These are phyloP conservation scores for Anthophora plumipes DNA, from an alignment of 2,888 invertebrate genomes.

Conservation along the genomic window DNA sequence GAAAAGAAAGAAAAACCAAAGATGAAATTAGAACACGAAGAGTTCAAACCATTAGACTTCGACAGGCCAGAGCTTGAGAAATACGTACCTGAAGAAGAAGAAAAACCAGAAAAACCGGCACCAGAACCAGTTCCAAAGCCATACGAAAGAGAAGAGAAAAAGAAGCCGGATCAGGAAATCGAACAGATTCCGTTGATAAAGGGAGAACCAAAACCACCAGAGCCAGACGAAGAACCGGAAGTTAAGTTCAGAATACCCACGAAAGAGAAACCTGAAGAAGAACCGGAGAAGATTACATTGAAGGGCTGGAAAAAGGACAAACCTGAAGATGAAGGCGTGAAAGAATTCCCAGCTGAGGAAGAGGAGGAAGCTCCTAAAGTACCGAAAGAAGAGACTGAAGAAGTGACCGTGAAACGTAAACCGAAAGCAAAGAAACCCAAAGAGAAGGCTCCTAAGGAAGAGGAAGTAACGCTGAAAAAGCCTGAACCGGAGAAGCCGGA, in stretches of 20 bases:
- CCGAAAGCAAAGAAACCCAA: constrained; percentile 65
- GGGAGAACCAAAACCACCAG: constrained; percentile 83
- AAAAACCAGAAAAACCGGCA: constrained; percentile 80
- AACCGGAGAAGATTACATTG: constrained; percentile 80
- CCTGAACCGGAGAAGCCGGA: constrained; percentile 72
- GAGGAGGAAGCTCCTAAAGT: constrained; percentile 60
- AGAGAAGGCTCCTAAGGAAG: constrained; percentile 74
- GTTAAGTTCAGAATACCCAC: constrained; percentile 83
- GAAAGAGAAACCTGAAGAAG: constrained; percentile 79
- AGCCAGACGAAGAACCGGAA: constrained; percentile 84
- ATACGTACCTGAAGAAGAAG: constrained; percentile 76
- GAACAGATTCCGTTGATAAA: constrained; percentile 81
- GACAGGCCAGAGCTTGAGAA: constrained; percentile 82
- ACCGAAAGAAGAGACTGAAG: constrained; percentile 71
- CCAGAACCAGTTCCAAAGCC: constrained; percentile 77
- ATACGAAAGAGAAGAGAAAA: constrained; percentile 75
- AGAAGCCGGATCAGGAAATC: constrained; percentile 79
- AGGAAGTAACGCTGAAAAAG: constrained; percentile 83
- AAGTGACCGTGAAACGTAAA: constrained; percentile 70
- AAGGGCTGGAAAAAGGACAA: constrained; percentile 81
- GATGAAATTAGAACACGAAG: constrained; percentile 75
- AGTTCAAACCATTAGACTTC: constrained; percentile 79
- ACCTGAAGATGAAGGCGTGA: constrained; percentile 74
- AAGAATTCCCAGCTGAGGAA: constrained; percentile 75
- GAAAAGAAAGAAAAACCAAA: constrained; percentile 73